A percentile compares a stretch with the other conserved stretches of the same genome.
phyloP scores from a whole-genome alignment of 2,797 vertebrate species.

The Pseudochaenichthys georgianus region DNA sequence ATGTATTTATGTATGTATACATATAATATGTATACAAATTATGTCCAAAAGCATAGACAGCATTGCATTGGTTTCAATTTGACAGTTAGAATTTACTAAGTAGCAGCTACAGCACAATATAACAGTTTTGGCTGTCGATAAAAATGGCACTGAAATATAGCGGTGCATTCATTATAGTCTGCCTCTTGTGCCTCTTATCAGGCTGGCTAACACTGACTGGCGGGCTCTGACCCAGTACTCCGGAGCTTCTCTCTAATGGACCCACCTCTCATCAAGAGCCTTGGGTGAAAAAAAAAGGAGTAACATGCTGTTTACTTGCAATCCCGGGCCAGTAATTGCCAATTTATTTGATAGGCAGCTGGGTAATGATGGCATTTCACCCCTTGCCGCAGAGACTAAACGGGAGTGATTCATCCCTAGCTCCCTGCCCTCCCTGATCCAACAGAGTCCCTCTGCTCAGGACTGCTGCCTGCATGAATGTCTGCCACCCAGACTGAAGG shows the following conservation, averaged over 20 bases:
- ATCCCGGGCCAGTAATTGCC: constrained; percentile 98
- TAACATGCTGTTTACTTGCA: constrained; percentile 97
- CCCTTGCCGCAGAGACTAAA: constrained; percentile 95
- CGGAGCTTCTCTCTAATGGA: constrained; percentile 83
- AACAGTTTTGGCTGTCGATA: constrained; percentile 41
- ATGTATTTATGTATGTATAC: no score
- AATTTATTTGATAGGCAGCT: constrained; percentile 99
- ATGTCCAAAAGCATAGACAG: constrained; percentile 3
- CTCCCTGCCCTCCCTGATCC: constrained; percentile 91
- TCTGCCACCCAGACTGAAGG: constrained; percentile 84
- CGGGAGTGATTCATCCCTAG: constrained; percentile 91
- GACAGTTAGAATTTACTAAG: constrained; percentile 21
- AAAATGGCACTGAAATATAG: constrained; percentile 68
- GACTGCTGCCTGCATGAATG: constrained; percentile 87
- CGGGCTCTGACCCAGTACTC: constrained; percentile 87
- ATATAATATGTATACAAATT: neutral
- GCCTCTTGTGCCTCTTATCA: constrained; percentile 88
- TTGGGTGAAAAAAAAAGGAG: constrained; percentile 79
- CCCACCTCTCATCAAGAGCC: constrained; percentile 89
- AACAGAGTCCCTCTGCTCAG: constrained; percentile 90
- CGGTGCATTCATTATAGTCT: constrained; percentile 88
- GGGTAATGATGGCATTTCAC: constrained; percentile 99
- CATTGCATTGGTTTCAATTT: constrained; percentile 68
- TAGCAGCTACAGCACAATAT: constrained; percentile 19
- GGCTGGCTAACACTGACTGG: constrained; percentile 80